A percentile compares a stretch with the other conserved stretches of the same genome.
Evolutionary conservation across 2,797 vertebrate genomes (phyloP).

Genomic region (Podargus strigoides): DNA sequence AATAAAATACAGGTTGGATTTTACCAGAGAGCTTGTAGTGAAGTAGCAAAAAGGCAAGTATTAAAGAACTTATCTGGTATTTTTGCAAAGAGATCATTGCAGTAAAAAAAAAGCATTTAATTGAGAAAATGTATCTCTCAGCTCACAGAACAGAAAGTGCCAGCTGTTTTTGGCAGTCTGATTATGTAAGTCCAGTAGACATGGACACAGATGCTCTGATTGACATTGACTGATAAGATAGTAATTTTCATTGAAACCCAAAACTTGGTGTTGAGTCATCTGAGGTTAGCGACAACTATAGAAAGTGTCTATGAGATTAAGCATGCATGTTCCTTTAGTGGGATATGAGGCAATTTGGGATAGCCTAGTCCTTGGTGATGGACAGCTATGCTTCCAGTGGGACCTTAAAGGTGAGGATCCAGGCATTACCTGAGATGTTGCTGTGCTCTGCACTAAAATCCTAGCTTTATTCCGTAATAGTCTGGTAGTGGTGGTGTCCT

Average conservation of each 20-base stretch:
- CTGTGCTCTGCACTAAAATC: not conserved
- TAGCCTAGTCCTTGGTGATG: not conserved
- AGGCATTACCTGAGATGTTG: not conserved
- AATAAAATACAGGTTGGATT: not conserved
- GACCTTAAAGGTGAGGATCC: not conserved
- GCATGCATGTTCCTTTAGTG: not conserved
- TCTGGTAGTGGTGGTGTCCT: not conserved
- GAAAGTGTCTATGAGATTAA: not conserved
- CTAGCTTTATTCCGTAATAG: not conserved
- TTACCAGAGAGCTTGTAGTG: not conserved
- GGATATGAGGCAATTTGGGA: not conserved
- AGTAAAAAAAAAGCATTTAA: not conserved
- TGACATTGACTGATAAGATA: not conserved
- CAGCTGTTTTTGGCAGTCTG: not conserved
- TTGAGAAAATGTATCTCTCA: not conserved
- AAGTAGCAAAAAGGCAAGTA: not conserved
- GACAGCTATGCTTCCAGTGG: not conserved
- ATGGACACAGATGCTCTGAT: not conserved
- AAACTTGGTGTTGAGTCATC: not conserved
- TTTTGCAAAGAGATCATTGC: not conserved
- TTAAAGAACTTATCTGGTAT: not conserved
- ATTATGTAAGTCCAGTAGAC: not conserved
- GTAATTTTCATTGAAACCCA: not conserved
- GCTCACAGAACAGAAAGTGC: not conserved
- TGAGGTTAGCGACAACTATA: not conserved